Evolutionary conservation across 2,797 vertebrate genomes (phyloP), one percentile per base, ranked within the genome.

Genomic region (Limosa lapponica): DNA sequence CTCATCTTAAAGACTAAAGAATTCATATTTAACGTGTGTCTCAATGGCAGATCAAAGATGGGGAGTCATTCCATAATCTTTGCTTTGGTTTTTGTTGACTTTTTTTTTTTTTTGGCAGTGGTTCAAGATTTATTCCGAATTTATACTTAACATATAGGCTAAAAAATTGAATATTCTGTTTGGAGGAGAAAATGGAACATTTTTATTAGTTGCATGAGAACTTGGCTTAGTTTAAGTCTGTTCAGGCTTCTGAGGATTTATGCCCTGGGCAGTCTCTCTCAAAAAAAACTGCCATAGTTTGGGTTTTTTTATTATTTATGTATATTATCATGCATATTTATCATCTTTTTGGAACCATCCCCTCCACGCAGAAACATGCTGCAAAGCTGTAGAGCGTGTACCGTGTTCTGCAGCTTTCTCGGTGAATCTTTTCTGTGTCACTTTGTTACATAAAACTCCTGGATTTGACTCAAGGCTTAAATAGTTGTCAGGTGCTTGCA

Each of bases 401-500:
- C 51, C 0, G 0, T 72, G 15, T 82, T 91, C 82, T 34, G 8
- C 41, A 48, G 9, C 71, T 66, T 82, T 88, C 51, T 36, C 48
- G 22, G 30, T 32, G 13, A 51, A 73, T 36, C 48, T 89, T 95
- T 89, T 77, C 59, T 23, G 1, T 78, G 81, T 41, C 8, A n/a
- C 92, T 94, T 85, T 87, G 49, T 91, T 90, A 82, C 4, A 81
- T 83, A 91, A 94, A 94, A 52, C 71, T 94, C 67, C 73, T 84
- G 59, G 81, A 77, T 90, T 81, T 85, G 82, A 91, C 80, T 96
- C 75, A 70, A 16, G 22, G 64, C 82, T 92, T 84, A 89, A 95
- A 92, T 82, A 85, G 86, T 82, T 89, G 87, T 95, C 94, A 96
- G 90, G 93, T 96, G 93, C 81, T 92, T 67, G 81, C 91, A 39